Conservation (phyloP, 37 sponge, comb jelly and placozoan species). For the Amphimedon queenslandica region DNA sequence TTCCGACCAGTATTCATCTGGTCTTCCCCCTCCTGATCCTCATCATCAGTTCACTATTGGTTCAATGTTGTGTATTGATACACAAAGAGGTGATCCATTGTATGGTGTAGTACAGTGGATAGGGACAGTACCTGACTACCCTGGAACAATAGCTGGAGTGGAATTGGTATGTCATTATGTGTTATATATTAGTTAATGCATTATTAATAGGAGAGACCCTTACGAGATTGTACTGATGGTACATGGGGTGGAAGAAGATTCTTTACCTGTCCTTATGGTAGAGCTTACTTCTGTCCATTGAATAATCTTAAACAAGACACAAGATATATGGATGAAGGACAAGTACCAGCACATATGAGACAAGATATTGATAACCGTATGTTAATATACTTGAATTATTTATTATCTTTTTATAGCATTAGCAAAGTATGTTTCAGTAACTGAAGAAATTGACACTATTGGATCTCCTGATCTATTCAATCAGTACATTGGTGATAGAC, state of each 20-base stretch:
- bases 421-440: not conserved
- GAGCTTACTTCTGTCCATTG: slow-evolving; percentile 48
- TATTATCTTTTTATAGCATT: too few species aligned
- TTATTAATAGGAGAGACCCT: slow-evolving; percentile 42
- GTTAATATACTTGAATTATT: not conserved
- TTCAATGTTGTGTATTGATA: not conserved
- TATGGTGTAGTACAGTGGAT: slow-evolving; percentile 64
- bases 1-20: not conserved
- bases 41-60: not conserved
- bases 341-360: not conserved
- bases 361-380: slow-evolving; percentile 25
- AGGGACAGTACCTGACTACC: slow-evolving; percentile 33
- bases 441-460: slow-evolving; percentile 3
- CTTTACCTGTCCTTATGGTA: slow-evolving; percentile 51
- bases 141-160: slow-evolving; percentile 51
- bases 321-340: slow-evolving; percentile 16
- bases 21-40: not conserved
- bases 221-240: slow-evolving; percentile 62
- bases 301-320: slow-evolving; percentile 22
- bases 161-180: slow-evolving; percentile 78
- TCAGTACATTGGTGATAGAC: slow-evolving; percentile 44
- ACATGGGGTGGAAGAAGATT: slow-evolving; percentile 21
- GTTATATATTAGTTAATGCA: too few species aligned
- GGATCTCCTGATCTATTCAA: not conserved
- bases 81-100: not conserved